A percentile compares a stretch with the other conserved stretches of the same genome.
Conservation (phyloP, 2,888 invertebrate genomes). For the Maniola hyperantus region DNA sequence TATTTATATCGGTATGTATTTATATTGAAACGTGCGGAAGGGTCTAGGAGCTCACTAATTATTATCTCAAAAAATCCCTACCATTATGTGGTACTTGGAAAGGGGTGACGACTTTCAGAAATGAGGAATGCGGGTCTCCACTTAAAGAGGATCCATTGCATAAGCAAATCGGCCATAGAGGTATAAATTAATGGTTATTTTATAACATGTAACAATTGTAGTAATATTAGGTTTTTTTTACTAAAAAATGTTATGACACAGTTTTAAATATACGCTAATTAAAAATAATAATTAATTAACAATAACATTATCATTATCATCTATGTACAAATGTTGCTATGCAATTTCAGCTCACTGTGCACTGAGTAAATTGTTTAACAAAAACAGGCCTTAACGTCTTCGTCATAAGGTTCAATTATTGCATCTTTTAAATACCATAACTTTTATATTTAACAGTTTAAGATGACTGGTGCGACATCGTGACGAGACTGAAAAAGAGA, state of each 20-base stretch:
- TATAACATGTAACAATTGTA: no score
- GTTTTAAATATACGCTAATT: constrained; percentile 8
- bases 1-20: background rate
- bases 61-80: background rate
- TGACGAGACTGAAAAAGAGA: constrained; percentile 14
- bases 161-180: no score
- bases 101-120: no score
- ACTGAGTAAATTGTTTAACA: constrained; percentile 6
- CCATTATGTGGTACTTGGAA: no score
- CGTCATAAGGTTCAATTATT: constrained; percentile 21
- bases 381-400: constrained; percentile 8
- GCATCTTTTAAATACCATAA: constrained; percentile 2
- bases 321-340: constrained; percentile 24
- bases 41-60: background rate
- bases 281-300: background rate
- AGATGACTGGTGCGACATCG: background rate
- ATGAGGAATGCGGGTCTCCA: no score
- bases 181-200: no score
- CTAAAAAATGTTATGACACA: background rate
- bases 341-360: constrained; percentile 22
- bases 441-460: constrained; percentile 5
- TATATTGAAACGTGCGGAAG: background rate
- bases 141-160: no score
- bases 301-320: constrained; percentile 5
- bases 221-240: background rate